Evolutionary conservation across 1,140 invertebrate species (phyloP), one percentile per base, ranked within the genome.

Genomic region (Planococcus citri): DNA sequence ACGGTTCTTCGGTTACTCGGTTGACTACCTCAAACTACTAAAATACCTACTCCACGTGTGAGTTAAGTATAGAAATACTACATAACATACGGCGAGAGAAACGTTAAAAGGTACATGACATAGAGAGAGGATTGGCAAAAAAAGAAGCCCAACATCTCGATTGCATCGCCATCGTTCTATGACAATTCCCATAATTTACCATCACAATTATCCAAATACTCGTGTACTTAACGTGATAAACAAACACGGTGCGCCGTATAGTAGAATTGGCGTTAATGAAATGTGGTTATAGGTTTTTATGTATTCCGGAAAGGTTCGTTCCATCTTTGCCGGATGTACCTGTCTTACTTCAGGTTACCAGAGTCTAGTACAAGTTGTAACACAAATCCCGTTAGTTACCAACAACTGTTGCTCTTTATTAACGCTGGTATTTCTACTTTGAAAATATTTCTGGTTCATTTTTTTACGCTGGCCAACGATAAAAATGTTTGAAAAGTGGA

Each of bases 291-390:
- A 51, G n/a, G 41, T 51, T 51, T 33, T 51, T n/a, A 51, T 20
- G 41, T 51, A 51, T 51, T 51, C 41, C 41, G 41, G 41, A 51
- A 51, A 51, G 41, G 41, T 51, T 51, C 41, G 41, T 51, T 51
- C 41, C 41, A 51, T 51, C 41, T 51, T 51, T 14, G 17, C 41
- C 41, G 41, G 41, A 51, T 51, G n/a, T 51, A 51, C 41, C 41
- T 51, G 41, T 51, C 41, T 51, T 51, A 51, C 41, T 51, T 51
- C 41, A 20, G 41, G 41, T 51, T 51, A 51, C 41, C 41, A 20
- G 17, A 51, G 41, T 51, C 41, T 51, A 33, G 41, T 51, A 51
- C 41, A 51, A 51, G 41, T 51, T 51, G 41, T n/a, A 51, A 51
- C 41, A 17, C 12, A 51, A 51, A 51, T 51, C 41, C 41, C 41